Evolutionary conservation across 2,113 vertebrate genomes (phyloP).

Genomic region (Polyodon spathula): DNA sequence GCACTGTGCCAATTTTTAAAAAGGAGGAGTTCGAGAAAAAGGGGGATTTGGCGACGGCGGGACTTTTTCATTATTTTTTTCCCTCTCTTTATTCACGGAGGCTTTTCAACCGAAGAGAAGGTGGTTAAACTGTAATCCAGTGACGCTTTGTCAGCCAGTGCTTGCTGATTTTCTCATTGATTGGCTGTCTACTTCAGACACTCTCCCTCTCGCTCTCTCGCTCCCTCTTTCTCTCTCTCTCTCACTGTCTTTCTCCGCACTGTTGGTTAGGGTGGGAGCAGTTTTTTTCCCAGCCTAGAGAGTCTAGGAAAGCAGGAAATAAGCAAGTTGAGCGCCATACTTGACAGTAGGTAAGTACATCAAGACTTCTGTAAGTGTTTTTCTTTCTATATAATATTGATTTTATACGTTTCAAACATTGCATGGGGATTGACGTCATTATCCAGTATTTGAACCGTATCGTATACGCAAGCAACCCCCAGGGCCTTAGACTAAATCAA

Average conservation of each 20-base stretch:
- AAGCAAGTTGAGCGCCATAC: slow-evolving; percentile 28
- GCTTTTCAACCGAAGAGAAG: slow-evolving; percentile 17
- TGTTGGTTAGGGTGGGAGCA: slow-evolving; percentile 34
- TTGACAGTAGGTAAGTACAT: no score
- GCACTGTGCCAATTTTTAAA: slow-evolving; percentile 60
- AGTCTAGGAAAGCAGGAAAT: slow-evolving; percentile 44
- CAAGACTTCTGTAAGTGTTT: no score
- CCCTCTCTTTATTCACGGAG: slow-evolving; percentile 14
- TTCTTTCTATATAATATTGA: no score
- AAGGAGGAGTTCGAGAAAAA: slow-evolving; percentile 52
- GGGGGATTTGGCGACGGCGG: slow-evolving; percentile 45
- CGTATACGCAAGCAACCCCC: no score
- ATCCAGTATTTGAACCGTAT: no score
- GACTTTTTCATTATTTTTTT: slow-evolving; percentile 15
- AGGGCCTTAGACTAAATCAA: no score
- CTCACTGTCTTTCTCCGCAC: slow-evolving; percentile 58
- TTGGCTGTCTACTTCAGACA: slow-evolving; percentile 36
- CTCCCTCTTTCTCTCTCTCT: slow-evolving; percentile 25
- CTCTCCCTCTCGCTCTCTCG: slow-evolving; percentile 26
- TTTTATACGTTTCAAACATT: no score
- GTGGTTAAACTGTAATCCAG: slow-evolving; percentile 29
- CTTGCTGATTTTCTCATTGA: slow-evolving; percentile 34
- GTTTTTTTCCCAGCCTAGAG: slow-evolving; percentile 33
- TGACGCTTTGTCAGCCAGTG: slow-evolving; percentile 29
- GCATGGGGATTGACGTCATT: no score